Base-by-base conservation (phyloP, 2,797 vertebrate species). In the Bradypodion pumilum region DNA sequence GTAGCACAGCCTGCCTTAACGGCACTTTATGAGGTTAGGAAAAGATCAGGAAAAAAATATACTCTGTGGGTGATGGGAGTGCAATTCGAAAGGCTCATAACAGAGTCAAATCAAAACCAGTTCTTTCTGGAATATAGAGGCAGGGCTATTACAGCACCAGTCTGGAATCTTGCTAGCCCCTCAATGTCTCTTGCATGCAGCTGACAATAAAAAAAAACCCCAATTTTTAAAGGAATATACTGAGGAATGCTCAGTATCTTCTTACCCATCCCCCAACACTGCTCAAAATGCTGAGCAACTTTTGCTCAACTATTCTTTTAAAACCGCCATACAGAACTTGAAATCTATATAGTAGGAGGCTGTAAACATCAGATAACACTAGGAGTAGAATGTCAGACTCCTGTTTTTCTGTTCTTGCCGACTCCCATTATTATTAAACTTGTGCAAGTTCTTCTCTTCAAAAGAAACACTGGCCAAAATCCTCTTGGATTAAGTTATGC, bases 71-170 rank as follows among this genome's bases (percentile, higher is more conserved):
- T 85, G 84, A 85, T 81, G 79, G 79, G 73, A 85, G 84, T 27
- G 74, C 73, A 85, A 63, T 72, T 81, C 79, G 70, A 77, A 85
- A 83, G 74, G 73, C 79, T 81, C 74, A 85, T 81, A 85, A 85
- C 37, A 77, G 80, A 85, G 79, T 85, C 79, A 85, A 85, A 85
- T 85, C 65, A 81, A 85, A 85, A 85, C 65, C 84, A 85, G 84
- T 81, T 81, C 85, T 81, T 74, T 85, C 80, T 81, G 84, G 74
- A 85, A 49, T 70, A 63, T 32, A 85, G 80, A 81, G 42, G 59
- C 79, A 81, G 40, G 27, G 52, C 73, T 81, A 70, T 85, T 85
- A 81, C 66, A 13, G 32, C 52, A 74, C 74, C 79, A 81, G 35
- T 77, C 79, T 81, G 62, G 65, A 85, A 72, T 42, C 84, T 81